Base-by-base conservation (phyloP, 35 echinoderm and acorn worm species). In the Acanthaster planci region DNA sequence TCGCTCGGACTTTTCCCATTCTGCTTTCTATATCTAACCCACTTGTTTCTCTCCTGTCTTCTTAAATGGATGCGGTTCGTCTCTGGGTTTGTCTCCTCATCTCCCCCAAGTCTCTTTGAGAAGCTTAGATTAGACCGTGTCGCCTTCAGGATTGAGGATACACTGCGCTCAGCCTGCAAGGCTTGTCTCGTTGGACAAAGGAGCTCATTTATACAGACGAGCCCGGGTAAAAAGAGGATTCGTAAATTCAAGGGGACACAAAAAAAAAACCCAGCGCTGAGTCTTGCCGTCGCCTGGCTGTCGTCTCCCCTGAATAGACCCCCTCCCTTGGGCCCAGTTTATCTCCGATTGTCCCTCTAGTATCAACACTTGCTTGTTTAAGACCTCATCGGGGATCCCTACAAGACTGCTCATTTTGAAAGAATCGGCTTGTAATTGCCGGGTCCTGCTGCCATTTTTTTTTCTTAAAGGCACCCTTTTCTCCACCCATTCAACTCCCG, bases 281-380 rank as follows among this genome's bases (percentile, higher is more conserved):
- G 18, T 31, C 64, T 30, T 34, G 34, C 64, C 29, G 64, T 72
- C 64, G 64, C 64, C 64, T 72, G 64, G 64, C 64, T 72, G 64
- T 72, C 64, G 64, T 72, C 64, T 31, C 64, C 23, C 19, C 15
- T 72, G 64, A 72, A 72, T 72, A 36, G 64, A 34, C 26, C 29
- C 64, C 64, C 64, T 72, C 0, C 26, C 8, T 14, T 31, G 64
- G 64, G 34, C 34, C 64, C 34, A 34, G 7, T 34, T 34, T 34
- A 26, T 23, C 29, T 26, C 7, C 64, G 26, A 72, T 72, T 72
- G 64, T 72, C 64, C 64, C 7, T 47, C 42, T 30, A 72, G 64
- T 72, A 72, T 72, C 64, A 72, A 72, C 64, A 72, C 64, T 30
- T 47, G 26, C 64, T 72, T 72, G 64, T 72, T 72, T 72, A 72